phyloP scores from a whole-genome alignment of 2,113 vertebrate genomes.

The Camelus dromedarius region DNA sequence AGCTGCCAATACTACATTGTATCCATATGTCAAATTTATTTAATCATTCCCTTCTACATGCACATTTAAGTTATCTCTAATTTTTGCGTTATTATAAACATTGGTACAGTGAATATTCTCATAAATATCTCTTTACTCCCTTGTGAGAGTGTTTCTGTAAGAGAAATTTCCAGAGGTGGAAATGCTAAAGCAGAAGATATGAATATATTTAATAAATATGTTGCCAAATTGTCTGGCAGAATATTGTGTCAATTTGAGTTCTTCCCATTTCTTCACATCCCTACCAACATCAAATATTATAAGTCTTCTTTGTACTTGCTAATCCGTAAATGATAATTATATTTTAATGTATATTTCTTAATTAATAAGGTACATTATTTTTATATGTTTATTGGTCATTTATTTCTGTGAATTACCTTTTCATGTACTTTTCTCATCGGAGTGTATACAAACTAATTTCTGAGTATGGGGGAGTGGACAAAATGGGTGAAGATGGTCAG shows the following conservation, averaged over 20 bases:
- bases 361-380: background rate
- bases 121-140: background rate
- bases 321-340: background rate
- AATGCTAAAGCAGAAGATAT: background rate
- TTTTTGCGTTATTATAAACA: background rate
- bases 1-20: background rate
- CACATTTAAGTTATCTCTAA: background rate
- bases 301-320: constrained; percentile 25
- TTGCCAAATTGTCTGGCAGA: background rate
- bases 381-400: background rate
- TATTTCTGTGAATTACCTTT: background rate
- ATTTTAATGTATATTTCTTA: background rate
- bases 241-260: background rate
- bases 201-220: constrained; percentile 17
- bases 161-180: background rate
- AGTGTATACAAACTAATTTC: background rate
- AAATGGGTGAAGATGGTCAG: background rate
- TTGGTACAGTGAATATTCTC: background rate
- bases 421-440: background rate
- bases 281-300: constrained; percentile 4
- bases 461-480: background rate
- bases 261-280: background rate
- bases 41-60: background rate
- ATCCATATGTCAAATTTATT: background rate
- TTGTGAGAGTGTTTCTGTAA: background rate